These are phyloP conservation scores for Macropus fuliginosus DNA, from an alignment of 2,797 vertebrate species.

Conservation along the genomic window DNA sequence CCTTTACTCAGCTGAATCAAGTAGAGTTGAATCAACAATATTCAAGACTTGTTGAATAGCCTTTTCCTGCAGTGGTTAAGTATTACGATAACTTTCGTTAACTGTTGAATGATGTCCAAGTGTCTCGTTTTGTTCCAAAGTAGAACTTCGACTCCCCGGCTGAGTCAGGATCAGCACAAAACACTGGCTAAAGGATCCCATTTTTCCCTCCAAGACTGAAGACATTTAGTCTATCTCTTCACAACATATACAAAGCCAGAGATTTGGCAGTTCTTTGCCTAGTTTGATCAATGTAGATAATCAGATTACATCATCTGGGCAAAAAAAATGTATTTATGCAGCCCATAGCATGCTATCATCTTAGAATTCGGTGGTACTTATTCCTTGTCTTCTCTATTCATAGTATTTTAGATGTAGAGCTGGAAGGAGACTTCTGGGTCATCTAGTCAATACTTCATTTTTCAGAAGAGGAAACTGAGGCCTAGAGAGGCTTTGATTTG, in stretches of 20 bases:
- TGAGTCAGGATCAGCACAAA: not conserved
- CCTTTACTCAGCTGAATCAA: not conserved
- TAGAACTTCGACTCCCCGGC: not conserved
- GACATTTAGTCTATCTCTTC: constrained; percentile 31
- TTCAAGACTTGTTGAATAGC: not conserved
- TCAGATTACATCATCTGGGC: constrained; percentile 64
- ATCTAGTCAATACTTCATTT: not conserved
- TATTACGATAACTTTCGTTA: not conserved
- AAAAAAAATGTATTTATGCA: constrained; percentile 14
- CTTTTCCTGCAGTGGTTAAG: not conserved
- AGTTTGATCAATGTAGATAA: constrained; percentile 66
- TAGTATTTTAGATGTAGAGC: not conserved
- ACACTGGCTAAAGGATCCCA: not conserved
- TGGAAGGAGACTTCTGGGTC: not conserved
- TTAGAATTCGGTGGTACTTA: not conserved
- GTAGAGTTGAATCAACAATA: not conserved
- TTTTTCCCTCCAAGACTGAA: not conserved
- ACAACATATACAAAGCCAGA: constrained; percentile 62
- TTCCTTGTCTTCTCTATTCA: not conserved
- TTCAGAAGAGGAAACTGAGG: not conserved
- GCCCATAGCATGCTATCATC: not conserved
- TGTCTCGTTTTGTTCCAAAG: not conserved
- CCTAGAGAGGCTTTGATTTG: not conserved
- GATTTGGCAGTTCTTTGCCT: constrained; percentile 66
- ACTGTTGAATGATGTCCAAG: not conserved